Conservation (phyloP, 2,888 invertebrate genomes). For the Xestia rhomboidea region DNA sequence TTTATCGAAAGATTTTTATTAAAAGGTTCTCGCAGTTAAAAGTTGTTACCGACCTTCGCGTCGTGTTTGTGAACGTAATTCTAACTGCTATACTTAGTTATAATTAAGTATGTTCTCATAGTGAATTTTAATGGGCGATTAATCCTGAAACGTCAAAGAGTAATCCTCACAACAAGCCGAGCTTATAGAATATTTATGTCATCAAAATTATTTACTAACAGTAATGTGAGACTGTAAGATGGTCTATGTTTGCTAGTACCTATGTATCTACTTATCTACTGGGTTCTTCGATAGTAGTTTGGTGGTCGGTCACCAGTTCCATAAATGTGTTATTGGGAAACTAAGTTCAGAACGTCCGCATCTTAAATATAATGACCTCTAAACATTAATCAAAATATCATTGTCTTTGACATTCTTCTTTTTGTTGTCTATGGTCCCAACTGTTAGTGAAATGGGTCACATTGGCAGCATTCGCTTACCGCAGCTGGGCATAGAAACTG, state of each 20-base stretch:
- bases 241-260: neutral
- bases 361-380: neutral
- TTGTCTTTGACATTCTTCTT: neutral
- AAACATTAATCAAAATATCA: neutral
- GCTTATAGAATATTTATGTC: slow-evolving; percentile 27
- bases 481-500: neutral
- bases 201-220: slow-evolving; percentile 17
- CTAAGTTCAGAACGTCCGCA: neutral
- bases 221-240: neutral
- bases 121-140: slow-evolving; percentile 37
- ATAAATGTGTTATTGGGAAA: neutral
- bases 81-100: slow-evolving; percentile 29
- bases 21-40: slow-evolving; percentile 11
- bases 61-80: slow-evolving; percentile 38
- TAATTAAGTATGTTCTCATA: slow-evolving; percentile 22
- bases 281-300: neutral
- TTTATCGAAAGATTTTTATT: neutral
- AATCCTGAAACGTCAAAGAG: slow-evolving; percentile 44
- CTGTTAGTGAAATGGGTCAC: neutral
- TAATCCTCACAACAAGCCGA: slow-evolving; percentile 29
- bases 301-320: neutral
- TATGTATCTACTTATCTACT: neutral
- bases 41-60: slow-evolving; percentile 24
- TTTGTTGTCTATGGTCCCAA: neutral
- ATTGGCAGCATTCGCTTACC: neutral